These are phyloP conservation scores for Sipha flava DNA, from an alignment of 1,140 invertebrate genomes.

Conservation along the genomic window DNA sequence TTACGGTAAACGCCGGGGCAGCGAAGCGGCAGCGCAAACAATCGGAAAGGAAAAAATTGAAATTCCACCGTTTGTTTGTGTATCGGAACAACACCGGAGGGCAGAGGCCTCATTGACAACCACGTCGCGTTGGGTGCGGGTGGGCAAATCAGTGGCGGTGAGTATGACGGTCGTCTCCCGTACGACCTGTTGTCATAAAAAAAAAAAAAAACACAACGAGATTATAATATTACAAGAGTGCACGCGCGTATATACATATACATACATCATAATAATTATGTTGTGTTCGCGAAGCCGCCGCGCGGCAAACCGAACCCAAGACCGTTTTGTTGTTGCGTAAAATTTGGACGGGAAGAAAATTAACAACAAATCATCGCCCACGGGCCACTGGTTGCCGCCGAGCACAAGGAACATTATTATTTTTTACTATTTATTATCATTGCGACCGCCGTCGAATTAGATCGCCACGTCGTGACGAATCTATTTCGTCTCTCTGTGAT, in stretches of 20 bases:
- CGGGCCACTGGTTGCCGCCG: neutral
- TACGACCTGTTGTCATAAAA: too few relatives aligned
- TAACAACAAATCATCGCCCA: neutral
- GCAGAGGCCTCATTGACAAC: neutral
- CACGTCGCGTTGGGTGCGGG: neutral
- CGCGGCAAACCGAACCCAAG: too few relatives aligned
- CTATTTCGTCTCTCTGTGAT: too few relatives aligned
- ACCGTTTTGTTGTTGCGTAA: neutral
- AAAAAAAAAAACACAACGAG: too few relatives aligned
- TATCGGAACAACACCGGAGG: neutral
- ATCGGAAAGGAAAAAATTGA: constrained; percentile 14
- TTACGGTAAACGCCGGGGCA: neutral
- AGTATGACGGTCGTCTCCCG: too few relatives aligned
- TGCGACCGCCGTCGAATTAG: neutral
- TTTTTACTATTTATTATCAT: neutral
- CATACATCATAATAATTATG: too few relatives aligned
- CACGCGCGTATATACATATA: too few relatives aligned
- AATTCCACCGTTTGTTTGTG: neutral
- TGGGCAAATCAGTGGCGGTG: too few relatives aligned
- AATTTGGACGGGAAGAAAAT: neutral
- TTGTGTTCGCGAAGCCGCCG: too few relatives aligned
- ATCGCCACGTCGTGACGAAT: neutral
- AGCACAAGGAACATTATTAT: neutral
- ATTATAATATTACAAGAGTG: too few relatives aligned
- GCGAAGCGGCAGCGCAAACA: neutral